A percentile compares a stretch with the other conserved stretches of the same genome.
phyloP scores from a whole-genome alignment of 2,113 vertebrate species.

The Sylvietta virens region DNA sequence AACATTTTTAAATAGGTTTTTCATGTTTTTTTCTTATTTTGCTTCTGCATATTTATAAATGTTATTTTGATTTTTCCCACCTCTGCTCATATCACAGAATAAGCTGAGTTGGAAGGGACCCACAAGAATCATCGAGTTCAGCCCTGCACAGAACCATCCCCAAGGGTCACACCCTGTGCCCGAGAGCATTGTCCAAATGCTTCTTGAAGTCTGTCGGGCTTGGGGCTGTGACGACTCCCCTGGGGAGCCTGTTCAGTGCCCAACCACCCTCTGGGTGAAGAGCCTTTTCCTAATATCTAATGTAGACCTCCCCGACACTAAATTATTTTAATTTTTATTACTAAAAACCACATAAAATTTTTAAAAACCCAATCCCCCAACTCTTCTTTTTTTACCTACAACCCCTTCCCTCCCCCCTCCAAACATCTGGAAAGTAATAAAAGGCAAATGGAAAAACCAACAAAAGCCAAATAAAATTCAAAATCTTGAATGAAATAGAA shows the following conservation, averaged over 20 bases:
- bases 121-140: not conserved
- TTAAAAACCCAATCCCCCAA: fast-evolving
- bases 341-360: not conserved
- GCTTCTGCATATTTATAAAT: not conserved
- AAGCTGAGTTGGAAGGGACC: not conserved
- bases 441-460: not conserved
- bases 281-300: not conserved
- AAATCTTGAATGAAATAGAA: not conserved
- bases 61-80: not conserved
- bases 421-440: not conserved
- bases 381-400: not conserved
- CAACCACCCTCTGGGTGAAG: not conserved
- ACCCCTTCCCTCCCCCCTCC: fast-evolving
- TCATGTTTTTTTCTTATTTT: not conserved
- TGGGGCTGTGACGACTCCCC: not conserved
- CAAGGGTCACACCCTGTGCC: too few relatives aligned
- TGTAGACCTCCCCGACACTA: not conserved
- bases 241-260: not conserved
- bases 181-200: not conserved
- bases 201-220: not conserved
- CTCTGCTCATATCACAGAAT: not conserved
- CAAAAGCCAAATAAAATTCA: not conserved
- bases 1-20: not conserved
- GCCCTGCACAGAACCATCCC: not conserved
- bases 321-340: not conserved